Evolutionary conservation across 2,113 vertebrate species (phyloP).

Genomic region (Glaucidium brasilianum): DNA sequence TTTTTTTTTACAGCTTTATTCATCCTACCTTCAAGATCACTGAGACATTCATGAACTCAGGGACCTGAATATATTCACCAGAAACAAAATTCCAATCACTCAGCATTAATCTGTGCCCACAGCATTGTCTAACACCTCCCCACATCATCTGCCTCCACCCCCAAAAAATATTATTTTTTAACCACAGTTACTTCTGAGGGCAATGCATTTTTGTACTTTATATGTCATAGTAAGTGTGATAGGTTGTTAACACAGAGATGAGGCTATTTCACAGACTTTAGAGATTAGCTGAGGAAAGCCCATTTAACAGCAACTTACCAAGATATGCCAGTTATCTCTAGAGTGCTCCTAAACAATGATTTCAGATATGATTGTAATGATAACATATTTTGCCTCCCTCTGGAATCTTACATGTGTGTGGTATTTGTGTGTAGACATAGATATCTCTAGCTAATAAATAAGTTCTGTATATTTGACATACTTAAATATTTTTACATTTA

Average conservation of each 20-base stretch:
- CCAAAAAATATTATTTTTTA: background rate
- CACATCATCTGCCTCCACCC: accelerated
- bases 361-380: background rate
- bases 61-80: background rate
- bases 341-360: background rate
- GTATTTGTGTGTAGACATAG: background rate
- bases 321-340: background rate
- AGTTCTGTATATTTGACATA: background rate
- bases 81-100: background rate
- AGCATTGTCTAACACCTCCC: background rate
- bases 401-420: background rate
- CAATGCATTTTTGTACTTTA: background rate
- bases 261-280: background rate
- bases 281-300: background rate
- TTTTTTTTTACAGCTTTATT: background rate
- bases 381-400: background rate
- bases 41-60: background rate
- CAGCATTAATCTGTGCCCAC: background rate
- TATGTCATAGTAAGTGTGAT: background rate
- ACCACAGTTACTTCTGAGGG: background rate
- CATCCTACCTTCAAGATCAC: background rate
- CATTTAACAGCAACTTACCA: background rate
- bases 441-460: background rate
- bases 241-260: background rate
- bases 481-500: background rate